Conservation (phyloP, 1,140 invertebrate genomes). For the Drosophila burlai region DNA sequence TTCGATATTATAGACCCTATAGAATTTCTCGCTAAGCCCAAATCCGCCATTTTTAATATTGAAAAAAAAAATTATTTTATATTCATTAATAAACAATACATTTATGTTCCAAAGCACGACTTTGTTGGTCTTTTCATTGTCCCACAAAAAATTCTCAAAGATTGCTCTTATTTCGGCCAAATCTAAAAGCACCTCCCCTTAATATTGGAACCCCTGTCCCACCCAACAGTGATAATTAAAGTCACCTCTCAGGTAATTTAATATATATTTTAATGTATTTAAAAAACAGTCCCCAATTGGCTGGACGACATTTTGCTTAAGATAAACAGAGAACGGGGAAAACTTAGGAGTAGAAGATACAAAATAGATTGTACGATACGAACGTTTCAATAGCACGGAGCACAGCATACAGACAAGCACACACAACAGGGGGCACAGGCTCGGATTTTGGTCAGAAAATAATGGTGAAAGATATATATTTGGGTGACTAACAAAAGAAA, state of each 20-base stretch:
- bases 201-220: neutral
- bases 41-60: no score
- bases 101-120: no score
- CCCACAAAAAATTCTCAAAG: no score
- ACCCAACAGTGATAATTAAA: slow-evolving; percentile 32
- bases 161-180: no score
- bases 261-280: slow-evolving; percentile 35
- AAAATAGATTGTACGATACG: slow-evolving; percentile 66
- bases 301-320: slow-evolving; percentile 45
- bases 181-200: no score
- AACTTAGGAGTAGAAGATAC: slow-evolving; percentile 68
- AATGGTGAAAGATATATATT: neutral
- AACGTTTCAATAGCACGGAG: slow-evolving; percentile 41
- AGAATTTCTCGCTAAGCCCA: no score
- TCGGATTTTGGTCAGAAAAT: slow-evolving; percentile 11
- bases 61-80: no score
- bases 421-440: slow-evolving; percentile 15
- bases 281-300: slow-evolving; percentile 35
- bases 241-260: slow-evolving; percentile 32
- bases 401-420: slow-evolving; percentile 30
- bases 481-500: neutral
- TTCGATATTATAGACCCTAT: no score
- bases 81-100: no score
- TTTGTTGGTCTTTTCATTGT: no score
- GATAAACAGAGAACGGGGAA: slow-evolving; percentile 53